Evolutionary conservation across 2,113 vertebrate species (phyloP).

Genomic region (Camelus dromedarius): DNA sequence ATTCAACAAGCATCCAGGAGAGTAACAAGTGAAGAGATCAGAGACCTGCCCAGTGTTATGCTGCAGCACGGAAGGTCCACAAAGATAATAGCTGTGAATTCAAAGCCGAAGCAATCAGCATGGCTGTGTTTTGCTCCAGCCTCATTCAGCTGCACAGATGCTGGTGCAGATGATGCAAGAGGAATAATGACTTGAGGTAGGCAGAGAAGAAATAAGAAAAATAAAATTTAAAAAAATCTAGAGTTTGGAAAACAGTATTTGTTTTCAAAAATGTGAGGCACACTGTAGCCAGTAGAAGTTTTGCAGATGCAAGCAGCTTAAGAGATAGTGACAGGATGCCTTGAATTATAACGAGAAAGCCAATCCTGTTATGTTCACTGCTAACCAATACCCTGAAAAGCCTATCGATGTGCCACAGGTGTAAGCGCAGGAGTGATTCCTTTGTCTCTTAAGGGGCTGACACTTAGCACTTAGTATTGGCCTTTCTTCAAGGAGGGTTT

Average conservation of each 20-base stretch:
- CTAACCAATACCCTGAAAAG: constrained; percentile 33
- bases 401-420: background rate
- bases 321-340: background rate
- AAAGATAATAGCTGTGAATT: background rate
- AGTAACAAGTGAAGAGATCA: background rate
- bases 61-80: background rate
- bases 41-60: background rate
- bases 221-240: background rate
- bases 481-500: background rate
- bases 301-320: background rate
- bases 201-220: background rate
- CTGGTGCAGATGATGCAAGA: background rate
- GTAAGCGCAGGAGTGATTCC: background rate
- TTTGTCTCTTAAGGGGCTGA: background rate
- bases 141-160: background rate
- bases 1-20: background rate
- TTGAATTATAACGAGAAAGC: background rate
- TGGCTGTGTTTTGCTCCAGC: background rate
- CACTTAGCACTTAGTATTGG: background rate
- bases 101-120: background rate
- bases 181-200: background rate
- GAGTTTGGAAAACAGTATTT: background rate
- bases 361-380: background rate
- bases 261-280: constrained; percentile 1
- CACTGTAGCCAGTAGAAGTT: background rate